These are phyloP conservation scores for Dendrocincla fuliginosa DNA, from an alignment of 2,797 vertebrate genomes.

Conservation along the genomic window DNA sequence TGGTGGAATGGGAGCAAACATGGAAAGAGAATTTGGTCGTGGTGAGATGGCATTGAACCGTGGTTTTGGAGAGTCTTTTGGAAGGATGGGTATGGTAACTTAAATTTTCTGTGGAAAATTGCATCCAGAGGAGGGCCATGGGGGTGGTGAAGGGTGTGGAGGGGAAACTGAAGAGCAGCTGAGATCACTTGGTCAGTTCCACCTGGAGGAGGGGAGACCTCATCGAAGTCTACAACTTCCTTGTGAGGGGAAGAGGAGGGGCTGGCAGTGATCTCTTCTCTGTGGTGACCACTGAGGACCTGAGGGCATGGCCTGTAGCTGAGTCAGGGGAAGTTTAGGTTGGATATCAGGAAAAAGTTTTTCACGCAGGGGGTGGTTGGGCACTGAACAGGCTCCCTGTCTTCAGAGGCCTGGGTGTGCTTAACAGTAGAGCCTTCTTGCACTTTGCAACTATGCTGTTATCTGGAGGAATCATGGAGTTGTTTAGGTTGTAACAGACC, in stretches of 20 bases:
- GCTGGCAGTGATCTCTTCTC: background rate
- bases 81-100: slow-evolving; percentile 88
- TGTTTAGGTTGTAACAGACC: background rate
- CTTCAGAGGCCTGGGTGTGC: background rate
- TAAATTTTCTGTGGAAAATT: background rate
- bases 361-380: background rate
- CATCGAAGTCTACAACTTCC: background rate
- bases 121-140: background rate
- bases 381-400: background rate
- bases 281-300: background rate
- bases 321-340: background rate
- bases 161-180: background rate
- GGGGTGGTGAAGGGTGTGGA: background rate
- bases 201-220: background rate
- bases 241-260: background rate
- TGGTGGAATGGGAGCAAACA: slow-evolving; percentile 88
- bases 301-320: background rate
- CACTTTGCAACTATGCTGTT: background rate
- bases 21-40: slow-evolving; percentile 93
- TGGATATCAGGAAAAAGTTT: background rate
- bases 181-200: background rate
- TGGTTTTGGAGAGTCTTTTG: slow-evolving; percentile 92
- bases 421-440: background rate
- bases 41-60: slow-evolving; percentile 90
- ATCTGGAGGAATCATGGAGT: background rate